Evolutionary conservation across 2,888 invertebrate genomes (phyloP), one percentile per base, ranked within the genome.

Genomic region (Plebejus melissa): DNA sequence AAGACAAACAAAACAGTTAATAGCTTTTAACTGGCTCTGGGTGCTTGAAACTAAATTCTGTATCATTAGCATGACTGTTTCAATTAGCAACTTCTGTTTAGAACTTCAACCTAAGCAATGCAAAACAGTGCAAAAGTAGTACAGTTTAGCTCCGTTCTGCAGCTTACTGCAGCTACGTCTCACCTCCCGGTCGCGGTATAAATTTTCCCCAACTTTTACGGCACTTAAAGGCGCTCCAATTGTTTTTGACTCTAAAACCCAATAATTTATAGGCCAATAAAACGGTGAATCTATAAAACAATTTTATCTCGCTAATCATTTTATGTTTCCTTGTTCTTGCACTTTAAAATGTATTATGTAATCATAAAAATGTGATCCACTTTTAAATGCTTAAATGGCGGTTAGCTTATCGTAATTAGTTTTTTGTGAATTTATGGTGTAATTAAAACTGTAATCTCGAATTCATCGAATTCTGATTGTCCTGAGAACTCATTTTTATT

Each of bases 271-370:
- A 16, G 32, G 28, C 32, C 72, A 32, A 54, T 72, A 72, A 72
- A 72, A 32, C 71, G 28, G 9, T 46, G 16, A 54, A 72, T 72
- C 54, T 50, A 54, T 72, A 72, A 72, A 72, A 54, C 50, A 28
- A 11, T 71, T 50, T 71, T 71, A 71, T 71, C 41, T 41, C 41
- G 7, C 71, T 71, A 71, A 46, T 71, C 46, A 71, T 71, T 71
- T 71, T 71, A 71, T 41, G 71, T 41, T 46, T 71, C 71, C 71
- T 46, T 11, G 32, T 65, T 65, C 41, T 41, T 71, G 71, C 46
- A 70, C 70, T 70, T 70, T 70, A 41, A 71, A 46, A 22, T 41
- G 22, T 71, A 71, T 71, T 22, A 41, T n/a, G 9, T 46, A 71
- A 46, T 71, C 46, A 41, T 71, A 71, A 71, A 41, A 71, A 71